A percentile compares a stretch with the other conserved stretches of the same genome.
phyloP scores from a whole-genome alignment of 2,888 invertebrate species.

The Cyclophora albipunctata region DNA sequence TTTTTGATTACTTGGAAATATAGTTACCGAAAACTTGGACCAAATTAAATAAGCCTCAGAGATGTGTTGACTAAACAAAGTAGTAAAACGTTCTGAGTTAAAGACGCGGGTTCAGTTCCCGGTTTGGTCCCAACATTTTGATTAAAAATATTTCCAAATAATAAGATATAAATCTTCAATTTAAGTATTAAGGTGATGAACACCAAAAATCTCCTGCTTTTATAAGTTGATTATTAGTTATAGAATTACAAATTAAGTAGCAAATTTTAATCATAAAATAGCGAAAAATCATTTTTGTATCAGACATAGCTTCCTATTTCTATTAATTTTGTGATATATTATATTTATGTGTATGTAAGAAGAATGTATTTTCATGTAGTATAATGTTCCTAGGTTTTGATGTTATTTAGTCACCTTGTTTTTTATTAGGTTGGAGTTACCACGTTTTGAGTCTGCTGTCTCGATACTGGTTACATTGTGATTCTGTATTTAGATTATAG shows the following conservation, averaged over 20 bases:
- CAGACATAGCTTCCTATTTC: background rate
- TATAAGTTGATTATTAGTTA: background rate
- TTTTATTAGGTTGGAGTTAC: slow-evolving; percentile 18
- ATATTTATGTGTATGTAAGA: slow-evolving; percentile 9
- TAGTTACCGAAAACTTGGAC: too few relatives aligned
- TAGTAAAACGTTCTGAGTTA: too few relatives aligned
- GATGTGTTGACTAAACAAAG: too few relatives aligned
- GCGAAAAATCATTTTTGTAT: too few relatives aligned
- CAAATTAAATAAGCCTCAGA: too few relatives aligned
- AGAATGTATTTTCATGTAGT: slow-evolving; percentile 11
- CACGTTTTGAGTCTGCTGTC: slow-evolving; percentile 19
- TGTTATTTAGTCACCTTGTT: slow-evolving; percentile 11
- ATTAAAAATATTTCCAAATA: too few relatives aligned
- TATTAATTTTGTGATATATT: slow-evolving; percentile 3
- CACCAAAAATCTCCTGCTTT: slow-evolving; percentile 5
- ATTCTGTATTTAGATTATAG: slow-evolving; percentile 38
- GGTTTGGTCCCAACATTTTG: too few relatives aligned
- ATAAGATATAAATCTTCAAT: too few relatives aligned
- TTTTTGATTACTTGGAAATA: too few relatives aligned
- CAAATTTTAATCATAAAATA: too few relatives aligned
- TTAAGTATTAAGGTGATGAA: background rate
- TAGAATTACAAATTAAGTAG: too few relatives aligned
- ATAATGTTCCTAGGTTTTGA: slow-evolving; percentile 39
- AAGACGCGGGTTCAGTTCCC: too few relatives aligned
- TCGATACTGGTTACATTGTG: slow-evolving; percentile 22